phyloP scores from a whole-genome alignment of 2,113 vertebrate genomes.

The Austrofundulus limnaeus region DNA sequence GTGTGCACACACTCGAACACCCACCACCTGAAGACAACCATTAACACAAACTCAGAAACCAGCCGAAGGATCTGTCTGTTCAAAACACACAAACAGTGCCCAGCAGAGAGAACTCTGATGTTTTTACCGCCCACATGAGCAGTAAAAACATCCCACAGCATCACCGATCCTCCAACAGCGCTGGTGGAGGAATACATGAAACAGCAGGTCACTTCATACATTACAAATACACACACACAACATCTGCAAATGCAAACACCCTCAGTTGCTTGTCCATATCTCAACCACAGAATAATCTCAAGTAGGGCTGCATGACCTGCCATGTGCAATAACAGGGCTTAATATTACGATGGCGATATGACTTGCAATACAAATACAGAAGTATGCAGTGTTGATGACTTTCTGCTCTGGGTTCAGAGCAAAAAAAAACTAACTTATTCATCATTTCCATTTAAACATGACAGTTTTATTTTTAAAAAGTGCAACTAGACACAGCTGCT shows the following conservation, averaged over 20 bases:
- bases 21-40: constrained; percentile 20
- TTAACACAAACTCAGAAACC: constrained; percentile 32
- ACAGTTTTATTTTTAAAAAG: too few relatives aligned
- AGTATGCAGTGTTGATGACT: too few relatives aligned
- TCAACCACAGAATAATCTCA: constrained; percentile 40
- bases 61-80: constrained; percentile 25
- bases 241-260: constrained; percentile 70
- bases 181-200: constrained; percentile 45
- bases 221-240: constrained; percentile 33
- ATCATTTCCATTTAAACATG: too few relatives aligned
- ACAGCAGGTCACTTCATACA: constrained; percentile 42
- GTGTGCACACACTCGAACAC: constrained; percentile 14
- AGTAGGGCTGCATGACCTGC: too few relatives aligned
- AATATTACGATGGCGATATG: too few relatives aligned
- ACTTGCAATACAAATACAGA: too few relatives aligned
- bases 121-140: constrained; percentile 45
- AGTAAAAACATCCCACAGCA: constrained; percentile 53
- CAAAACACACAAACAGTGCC: constrained; percentile 19
- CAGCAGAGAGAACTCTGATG: constrained; percentile 41
- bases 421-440: too few relatives aligned
- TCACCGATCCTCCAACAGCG: constrained; percentile 38
- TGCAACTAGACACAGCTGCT: too few relatives aligned
- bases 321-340: too few relatives aligned
- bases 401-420: too few relatives aligned
- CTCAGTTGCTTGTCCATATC: constrained; percentile 82